Percentiles rank a stretch among this genome's conserved stretches.
These are phyloP conservation scores for Myotis myotis DNA, from an alignment of 2,797 vertebrate species.

Conservation along the genomic window DNA sequence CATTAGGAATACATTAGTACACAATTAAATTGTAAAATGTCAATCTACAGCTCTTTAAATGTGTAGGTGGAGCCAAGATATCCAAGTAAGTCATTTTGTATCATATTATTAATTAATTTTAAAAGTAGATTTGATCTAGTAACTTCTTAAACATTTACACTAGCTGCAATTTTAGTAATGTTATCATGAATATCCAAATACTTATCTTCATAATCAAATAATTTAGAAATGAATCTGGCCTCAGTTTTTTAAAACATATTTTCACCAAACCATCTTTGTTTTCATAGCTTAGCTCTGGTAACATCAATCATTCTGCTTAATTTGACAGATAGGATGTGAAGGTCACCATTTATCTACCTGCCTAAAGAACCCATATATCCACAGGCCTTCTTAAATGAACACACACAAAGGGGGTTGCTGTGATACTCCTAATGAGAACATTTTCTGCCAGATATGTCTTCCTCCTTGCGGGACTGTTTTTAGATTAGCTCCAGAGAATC, in stretches of 20 bases:
- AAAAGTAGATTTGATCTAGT: not conserved
- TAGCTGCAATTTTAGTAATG: not conserved
- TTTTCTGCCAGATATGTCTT: not conserved
- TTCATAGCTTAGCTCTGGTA: not conserved
- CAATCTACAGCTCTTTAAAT: not conserved
- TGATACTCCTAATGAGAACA: not conserved
- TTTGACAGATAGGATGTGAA: not conserved
- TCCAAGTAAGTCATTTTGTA: not conserved
- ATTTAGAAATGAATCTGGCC: not conserved
- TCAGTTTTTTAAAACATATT: not conserved
- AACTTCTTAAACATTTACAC: not conserved
- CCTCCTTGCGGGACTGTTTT: not conserved
- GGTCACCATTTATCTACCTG: not conserved
- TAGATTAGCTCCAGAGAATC: not conserved
- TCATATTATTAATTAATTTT: constrained; percentile 14
- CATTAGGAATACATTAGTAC: not conserved
- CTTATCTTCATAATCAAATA: constrained; percentile 27
- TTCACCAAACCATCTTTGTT: not conserved
- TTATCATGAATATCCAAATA: not conserved
- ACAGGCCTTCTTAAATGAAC: not conserved
- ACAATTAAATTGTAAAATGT: constrained; percentile 25
- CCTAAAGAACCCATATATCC: not conserved
- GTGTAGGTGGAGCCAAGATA: constrained; percentile 5
- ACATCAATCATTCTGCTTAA: not conserved
- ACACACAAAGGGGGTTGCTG: not conserved